Base-by-base conservation (phyloP, 2,113 vertebrate species). In the Aspiorhynchus laticeps region DNA sequence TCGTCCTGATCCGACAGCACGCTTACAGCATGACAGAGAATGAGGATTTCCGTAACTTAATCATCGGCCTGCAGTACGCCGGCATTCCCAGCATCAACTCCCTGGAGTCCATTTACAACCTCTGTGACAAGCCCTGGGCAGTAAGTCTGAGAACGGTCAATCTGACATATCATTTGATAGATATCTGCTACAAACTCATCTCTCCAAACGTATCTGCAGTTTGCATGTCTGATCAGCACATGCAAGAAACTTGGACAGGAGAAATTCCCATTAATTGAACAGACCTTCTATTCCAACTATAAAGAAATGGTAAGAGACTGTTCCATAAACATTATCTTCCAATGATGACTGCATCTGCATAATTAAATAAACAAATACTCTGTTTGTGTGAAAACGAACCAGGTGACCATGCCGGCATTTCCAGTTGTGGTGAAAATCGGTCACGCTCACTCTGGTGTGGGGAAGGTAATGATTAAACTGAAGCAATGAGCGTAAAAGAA, bases 351-450 rank as follows among this genome's bases (percentile, higher is more conserved):
- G 4, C 28, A 48, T 26, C 41, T 76, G n/a, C 5, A 26, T 41
- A 41, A n/a, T n/a, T 74, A 43, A 74, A 74, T 28, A 76, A n/a
- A n/a, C n/a, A n/a, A 28, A 43, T n/a, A 28, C 26, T 76, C 12
- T 48, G 12, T 9, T 76, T 76, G 74, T 46, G n/a, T 6, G 7
- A 74, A 71, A 71, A 36, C 67, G 36, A 21, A 28, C n/a, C 92
- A 99, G 98, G 96, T 99, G 69, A 96, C 97, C 78, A 96, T 97
- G 95, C 97, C 98, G 48, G 96, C 96, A 0, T 99, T 99, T 88
- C 98, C 98, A 1, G 98, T 98, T 1, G 98, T 99, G 82, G 98
- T 99, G 94, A 99, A 99, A 95, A 99, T 99, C 0, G 98, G 98
- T 92, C 98, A 99, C 7, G 98, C 98, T 91, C 98, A 99, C 92